These are phyloP conservation scores for Aspidiotus rigidus DNA, from an alignment of 2,888 invertebrate species.

Conservation along the genomic window DNA sequence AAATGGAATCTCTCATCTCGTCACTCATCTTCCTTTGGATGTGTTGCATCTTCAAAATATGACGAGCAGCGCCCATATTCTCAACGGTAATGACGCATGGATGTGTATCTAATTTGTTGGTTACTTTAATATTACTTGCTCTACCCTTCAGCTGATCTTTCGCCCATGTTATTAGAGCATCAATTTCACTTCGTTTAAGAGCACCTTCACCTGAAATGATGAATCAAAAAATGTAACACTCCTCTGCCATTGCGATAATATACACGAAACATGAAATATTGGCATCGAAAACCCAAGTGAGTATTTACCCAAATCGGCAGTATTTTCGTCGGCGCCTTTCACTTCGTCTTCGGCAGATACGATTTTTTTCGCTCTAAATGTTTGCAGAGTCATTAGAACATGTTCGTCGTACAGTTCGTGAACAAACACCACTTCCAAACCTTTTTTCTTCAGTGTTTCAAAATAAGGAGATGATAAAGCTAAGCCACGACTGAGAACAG, in stretches of 20 bases:
- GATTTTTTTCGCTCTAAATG: constrained; percentile 65
- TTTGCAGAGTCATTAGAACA: constrained; percentile 77
- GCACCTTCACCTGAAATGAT: constrained; percentile 7
- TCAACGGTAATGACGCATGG: constrained; percentile 92
- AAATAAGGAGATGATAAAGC: constrained; percentile 93
- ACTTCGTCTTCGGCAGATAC: constrained; percentile 84
- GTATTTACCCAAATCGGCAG: neutral
- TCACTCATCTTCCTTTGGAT: constrained; percentile 64
- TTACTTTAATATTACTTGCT: constrained; percentile 73
- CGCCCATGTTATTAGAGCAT: constrained; percentile 69
- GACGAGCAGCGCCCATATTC: constrained; percentile 93
- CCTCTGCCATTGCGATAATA: too few species aligned
- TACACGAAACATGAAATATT: too few species aligned
- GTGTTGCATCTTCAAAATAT: constrained; percentile 77
- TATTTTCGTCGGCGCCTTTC: constrained; percentile 17
- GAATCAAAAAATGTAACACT: neutral
- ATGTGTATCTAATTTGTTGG: constrained; percentile 73
- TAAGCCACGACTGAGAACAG: constrained; percentile 63
- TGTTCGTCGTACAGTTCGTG: constrained; percentile 96
- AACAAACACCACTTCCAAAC: constrained; percentile 87
- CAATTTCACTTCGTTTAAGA: constrained; percentile 52
- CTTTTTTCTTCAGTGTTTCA: constrained; percentile 78
- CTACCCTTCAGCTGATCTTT: constrained; percentile 66
- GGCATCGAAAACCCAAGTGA: too few species aligned
- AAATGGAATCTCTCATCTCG: constrained; percentile 71